These are phyloP conservation scores for Parauchenoglanis punctatus DNA, from an alignment of 2,797 vertebrate genomes.

Conservation along the genomic window DNA sequence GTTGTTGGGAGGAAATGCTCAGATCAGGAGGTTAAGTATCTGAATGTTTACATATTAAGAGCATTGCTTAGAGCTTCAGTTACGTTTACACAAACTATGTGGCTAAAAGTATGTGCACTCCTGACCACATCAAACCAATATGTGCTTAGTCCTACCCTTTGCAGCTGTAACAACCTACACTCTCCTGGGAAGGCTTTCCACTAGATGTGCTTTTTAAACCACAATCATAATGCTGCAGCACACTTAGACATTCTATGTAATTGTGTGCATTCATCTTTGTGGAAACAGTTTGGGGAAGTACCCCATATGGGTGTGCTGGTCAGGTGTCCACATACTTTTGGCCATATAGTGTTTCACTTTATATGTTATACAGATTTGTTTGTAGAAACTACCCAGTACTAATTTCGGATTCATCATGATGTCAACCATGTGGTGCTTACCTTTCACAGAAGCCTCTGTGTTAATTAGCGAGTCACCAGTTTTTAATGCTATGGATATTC, in stretches of 20 bases:
- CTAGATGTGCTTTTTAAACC: not conserved
- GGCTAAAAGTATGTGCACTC: not conserved
- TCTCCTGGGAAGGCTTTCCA: not conserved
- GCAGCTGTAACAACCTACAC: not conserved
- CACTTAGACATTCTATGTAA: not conserved
- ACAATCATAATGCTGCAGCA: not conserved
- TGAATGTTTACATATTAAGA: not conserved
- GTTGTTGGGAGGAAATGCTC: slow-evolving; percentile 76
- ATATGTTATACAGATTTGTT: not conserved
- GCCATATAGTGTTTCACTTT: not conserved
- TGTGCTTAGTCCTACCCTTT: not conserved
- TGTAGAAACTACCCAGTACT: not conserved
- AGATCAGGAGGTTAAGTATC: slow-evolving; percentile 81
- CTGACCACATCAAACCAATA: not conserved
- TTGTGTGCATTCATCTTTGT: not conserved
- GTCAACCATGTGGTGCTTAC: not conserved
- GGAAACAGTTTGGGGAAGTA: not conserved
- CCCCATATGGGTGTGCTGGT: not conserved
- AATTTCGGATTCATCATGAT: not conserved
- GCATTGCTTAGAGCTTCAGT: too few relatives aligned
- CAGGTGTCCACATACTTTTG: not conserved
- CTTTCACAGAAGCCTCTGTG: too few relatives aligned
- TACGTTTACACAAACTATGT: not conserved
- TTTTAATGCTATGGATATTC: too few relatives aligned
- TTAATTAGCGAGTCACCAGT: too few relatives aligned